A percentile compares a stretch with the other conserved stretches of the same genome.
These are phyloP conservation scores for Campylomormyrus tamandua DNA, from an alignment of 2,113 vertebrate species.

Conservation along the genomic window DNA sequence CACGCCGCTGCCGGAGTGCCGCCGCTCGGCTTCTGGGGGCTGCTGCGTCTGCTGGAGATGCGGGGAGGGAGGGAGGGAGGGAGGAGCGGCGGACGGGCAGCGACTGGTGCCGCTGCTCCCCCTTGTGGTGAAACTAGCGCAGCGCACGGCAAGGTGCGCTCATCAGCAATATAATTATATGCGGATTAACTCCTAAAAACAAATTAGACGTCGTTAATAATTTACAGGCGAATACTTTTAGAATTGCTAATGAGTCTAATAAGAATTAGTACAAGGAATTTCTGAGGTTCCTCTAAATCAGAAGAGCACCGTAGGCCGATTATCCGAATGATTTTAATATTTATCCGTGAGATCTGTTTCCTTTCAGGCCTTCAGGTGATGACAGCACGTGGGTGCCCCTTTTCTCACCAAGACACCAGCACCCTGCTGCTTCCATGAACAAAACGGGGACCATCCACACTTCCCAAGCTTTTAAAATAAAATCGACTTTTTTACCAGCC, in stretches of 20 bases:
- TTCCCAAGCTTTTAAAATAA: neutral
- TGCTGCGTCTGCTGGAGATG: conserved; percentile 9
- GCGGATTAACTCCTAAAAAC: neutral
- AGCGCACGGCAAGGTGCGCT: neutral
- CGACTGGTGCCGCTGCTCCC: neutral
- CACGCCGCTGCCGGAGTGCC: conserved; percentile 32
- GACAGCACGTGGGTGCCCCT: neutral
- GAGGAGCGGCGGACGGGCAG: neutral
- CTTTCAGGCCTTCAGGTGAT: neutral
- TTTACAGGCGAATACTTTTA: neutral
- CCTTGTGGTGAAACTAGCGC: neutral
- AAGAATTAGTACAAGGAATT: neutral
- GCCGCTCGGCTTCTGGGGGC: conserved; percentile 47
- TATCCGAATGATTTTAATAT: neutral
- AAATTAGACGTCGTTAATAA: neutral
- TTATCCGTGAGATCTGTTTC: neutral
- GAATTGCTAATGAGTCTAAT: neutral
- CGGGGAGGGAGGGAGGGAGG: conserved; percentile 10
- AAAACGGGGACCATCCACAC: neutral
- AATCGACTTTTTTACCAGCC: neutral
- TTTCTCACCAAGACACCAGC: neutral
- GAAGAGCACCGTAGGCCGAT: neutral
- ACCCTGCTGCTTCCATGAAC: neutral
- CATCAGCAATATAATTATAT: neutral
- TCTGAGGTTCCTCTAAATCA: neutral